Conservation (phyloP, 1,140 invertebrate species). For the Parapsyche elsis region DNA sequence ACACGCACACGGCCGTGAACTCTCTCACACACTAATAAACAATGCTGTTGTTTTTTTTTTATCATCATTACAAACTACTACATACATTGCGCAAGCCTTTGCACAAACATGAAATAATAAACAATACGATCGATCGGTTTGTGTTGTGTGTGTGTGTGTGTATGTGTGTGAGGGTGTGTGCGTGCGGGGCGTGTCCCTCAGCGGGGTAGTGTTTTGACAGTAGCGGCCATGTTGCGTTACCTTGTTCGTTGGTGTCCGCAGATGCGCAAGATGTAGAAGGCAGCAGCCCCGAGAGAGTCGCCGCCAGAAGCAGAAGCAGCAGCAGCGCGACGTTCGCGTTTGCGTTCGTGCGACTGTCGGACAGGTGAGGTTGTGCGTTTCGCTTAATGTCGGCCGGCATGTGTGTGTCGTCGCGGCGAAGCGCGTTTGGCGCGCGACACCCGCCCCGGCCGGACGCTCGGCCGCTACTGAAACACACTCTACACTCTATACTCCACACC, state of each 20-base stretch:
- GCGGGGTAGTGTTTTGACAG: slow-evolving; percentile 3
- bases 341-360: neutral
- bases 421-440: neutral
- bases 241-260: neutral
- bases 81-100: too few relatives aligned
- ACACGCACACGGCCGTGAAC: neutral
- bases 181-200: neutral
- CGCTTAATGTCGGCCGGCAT: neutral
- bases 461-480: neutral
- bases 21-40: neutral
- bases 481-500: neutral
- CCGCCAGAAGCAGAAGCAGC: neutral
- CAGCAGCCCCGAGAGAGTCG: neutral
- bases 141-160: neutral
- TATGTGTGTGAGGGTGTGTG: neutral
- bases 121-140: neutral
- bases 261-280: too few relatives aligned
- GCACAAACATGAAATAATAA: too few relatives aligned
- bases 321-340: neutral
- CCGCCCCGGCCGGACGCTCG: slow-evolving; percentile 11
- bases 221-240: slow-evolving; percentile 3
- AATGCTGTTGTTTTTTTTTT: too few relatives aligned
- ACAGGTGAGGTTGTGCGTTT: neutral
- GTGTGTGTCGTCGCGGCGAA: neutral
- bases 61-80: too few relatives aligned